Conservation (phyloP, 2,113 vertebrate genomes). For the Rhea americana region DNA sequence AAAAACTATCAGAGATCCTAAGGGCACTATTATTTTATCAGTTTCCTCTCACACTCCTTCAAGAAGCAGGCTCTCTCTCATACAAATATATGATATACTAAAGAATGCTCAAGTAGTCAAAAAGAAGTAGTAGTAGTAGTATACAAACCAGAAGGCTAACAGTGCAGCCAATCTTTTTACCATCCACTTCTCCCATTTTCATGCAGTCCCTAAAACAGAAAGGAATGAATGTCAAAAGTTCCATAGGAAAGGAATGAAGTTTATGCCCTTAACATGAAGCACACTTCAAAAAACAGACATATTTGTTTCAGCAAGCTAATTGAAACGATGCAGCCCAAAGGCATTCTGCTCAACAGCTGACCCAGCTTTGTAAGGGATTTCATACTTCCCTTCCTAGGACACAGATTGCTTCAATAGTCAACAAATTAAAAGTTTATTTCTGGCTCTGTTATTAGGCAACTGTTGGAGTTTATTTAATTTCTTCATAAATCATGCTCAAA, state of each 20-base stretch:
- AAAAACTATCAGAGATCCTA: not conserved
- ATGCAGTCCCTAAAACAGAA: slow-evolving; percentile 91
- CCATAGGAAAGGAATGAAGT: not conserved
- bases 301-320: not conserved
- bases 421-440: not conserved
- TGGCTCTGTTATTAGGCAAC: not conserved
- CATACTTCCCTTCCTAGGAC: not conserved
- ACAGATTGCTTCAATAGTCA: not conserved
- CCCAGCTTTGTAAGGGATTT: not conserved
- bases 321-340: not conserved
- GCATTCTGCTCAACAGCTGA: not conserved
- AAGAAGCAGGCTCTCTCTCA: not conserved
- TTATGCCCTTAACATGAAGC: not conserved
- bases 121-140: not conserved
- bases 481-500: not conserved
- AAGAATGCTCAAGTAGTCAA: not conserved
- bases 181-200: slow-evolving; percentile 97
- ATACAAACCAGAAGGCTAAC: slow-evolving; percentile 94
- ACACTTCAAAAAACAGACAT: not conserved
- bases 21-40: not conserved
- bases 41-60: not conserved
- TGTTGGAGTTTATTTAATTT: not conserved
- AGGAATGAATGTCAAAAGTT: slow-evolving; percentile 12
- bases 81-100: not conserved
- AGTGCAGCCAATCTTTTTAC: slow-evolving; percentile 97